phyloP scores from a whole-genome alignment of 2,113 vertebrate genomes.

The Andinoacara biseriatus region DNA sequence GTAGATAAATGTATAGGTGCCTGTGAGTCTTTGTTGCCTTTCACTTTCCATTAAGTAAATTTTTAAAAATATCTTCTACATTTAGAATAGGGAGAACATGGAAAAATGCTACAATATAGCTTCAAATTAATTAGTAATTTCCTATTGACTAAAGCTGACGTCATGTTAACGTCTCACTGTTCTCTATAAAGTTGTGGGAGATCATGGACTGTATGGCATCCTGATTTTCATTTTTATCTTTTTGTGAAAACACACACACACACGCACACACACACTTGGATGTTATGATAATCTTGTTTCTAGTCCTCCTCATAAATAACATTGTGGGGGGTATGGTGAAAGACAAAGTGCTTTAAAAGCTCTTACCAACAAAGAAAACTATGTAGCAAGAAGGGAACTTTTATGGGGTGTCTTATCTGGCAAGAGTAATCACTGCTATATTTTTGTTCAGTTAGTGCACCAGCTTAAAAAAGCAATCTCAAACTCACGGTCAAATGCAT shows the following conservation, averaged over 20 bases:
- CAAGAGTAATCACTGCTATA: background rate
- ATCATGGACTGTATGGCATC: background rate
- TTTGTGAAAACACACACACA: background rate
- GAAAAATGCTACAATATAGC: background rate
- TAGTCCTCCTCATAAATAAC: background rate
- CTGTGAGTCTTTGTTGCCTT: background rate
- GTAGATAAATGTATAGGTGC: background rate
- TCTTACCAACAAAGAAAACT: background rate
- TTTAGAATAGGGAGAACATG: background rate
- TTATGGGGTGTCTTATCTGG: background rate
- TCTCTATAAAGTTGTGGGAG: background rate
- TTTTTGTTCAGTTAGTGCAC: background rate
- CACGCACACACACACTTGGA: background rate
- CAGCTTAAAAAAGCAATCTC: background rate
- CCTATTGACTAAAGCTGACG: background rate
- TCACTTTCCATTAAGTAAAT: background rate
- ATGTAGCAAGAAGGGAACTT: background rate
- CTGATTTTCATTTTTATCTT: background rate
- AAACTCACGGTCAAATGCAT: background rate
- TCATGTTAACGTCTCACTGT: background rate
- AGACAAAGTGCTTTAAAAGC: background rate
- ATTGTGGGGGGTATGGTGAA: background rate
- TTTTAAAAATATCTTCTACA: fast-evolving
- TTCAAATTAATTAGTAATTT: background rate
- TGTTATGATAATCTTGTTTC: background rate